These are phyloP conservation scores for Alosa sapidissima DNA, from an alignment of 2,797 vertebrate genomes.

Conservation along the genomic window DNA sequence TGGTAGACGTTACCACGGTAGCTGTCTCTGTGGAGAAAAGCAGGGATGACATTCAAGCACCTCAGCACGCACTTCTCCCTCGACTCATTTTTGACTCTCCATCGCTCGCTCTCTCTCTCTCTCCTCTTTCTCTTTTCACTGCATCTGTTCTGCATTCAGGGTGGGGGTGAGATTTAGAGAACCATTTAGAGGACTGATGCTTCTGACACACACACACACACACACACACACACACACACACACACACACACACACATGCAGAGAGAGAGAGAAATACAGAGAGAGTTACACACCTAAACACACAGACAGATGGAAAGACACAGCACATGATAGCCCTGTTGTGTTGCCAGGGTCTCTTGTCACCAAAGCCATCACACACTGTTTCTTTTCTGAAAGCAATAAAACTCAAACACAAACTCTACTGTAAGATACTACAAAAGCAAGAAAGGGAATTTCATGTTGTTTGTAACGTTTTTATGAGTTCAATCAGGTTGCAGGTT, in stretches of 20 bases:
- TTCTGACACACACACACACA: neutral
- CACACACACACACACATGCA: neutral
- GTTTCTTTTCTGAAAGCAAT: neutral
- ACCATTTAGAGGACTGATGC: neutral
- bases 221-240: constrained; percentile 9
- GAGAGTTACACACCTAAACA: neutral
- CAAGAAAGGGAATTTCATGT: neutral
- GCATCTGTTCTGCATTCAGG: neutral
- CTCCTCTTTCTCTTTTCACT: constrained; percentile 51
- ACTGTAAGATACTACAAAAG: neutral
- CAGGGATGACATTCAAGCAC: constrained; percentile 13
- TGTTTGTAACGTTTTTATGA: neutral
- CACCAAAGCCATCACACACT: neutral
- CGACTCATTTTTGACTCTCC: neutral
- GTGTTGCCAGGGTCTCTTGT: neutral
- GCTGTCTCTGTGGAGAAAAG: neutral
- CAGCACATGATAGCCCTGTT: neutral
- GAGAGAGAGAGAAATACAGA: constrained; percentile 39
- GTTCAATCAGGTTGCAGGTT: neutral
- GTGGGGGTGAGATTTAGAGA: neutral
- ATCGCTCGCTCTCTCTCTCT: neutral
- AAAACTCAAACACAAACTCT: neutral
- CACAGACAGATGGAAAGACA: constrained; percentile 43
- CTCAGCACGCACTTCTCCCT: neutral
- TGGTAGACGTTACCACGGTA: neutral